Conservation (phyloP, 2,888 invertebrate genomes). For the Tenthredo mesomela region DNA sequence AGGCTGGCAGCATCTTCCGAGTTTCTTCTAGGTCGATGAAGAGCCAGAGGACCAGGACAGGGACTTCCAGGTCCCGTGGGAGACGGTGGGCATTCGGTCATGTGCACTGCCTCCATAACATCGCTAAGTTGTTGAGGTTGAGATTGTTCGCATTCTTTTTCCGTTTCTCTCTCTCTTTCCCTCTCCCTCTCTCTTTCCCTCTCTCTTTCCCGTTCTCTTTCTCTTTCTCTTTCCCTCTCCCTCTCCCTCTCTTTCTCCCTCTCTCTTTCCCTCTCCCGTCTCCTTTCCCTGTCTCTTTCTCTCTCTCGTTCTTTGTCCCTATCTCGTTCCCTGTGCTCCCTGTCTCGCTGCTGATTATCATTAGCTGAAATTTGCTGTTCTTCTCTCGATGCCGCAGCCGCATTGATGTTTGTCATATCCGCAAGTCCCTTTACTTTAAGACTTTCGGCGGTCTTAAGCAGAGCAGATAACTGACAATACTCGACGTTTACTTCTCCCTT, state of each 20-base stretch:
- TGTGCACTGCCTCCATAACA: conserved; percentile 70
- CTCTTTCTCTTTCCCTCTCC: conserved; percentile 55
- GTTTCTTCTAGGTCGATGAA: conserved; percentile 73
- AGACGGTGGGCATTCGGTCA: conserved; percentile 67
- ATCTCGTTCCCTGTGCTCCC: conserved; percentile 59
- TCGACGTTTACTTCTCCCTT: conserved; percentile 97
- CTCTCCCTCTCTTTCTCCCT: conserved; percentile 64
- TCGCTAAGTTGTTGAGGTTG: conserved; percentile 65
- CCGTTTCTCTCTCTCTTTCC: conserved; percentile 55
- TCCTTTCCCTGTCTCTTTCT: conserved; percentile 63
- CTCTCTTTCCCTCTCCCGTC: conserved; percentile 62
- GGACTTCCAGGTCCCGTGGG: conserved; percentile 71
- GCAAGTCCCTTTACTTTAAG: conserved; percentile 95
- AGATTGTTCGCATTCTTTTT: conserved; percentile 54
- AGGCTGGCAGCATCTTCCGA: conserved; percentile 73
- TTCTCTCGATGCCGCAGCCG: conserved; percentile 79
- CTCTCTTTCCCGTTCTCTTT: conserved; percentile 4
- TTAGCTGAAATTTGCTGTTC: conserved; percentile 62
- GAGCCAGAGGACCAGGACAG: conserved; percentile 76
- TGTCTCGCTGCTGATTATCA: conserved; percentile 56
- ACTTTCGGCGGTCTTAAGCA: conserved; percentile 95
- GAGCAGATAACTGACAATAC: conserved; percentile 94
- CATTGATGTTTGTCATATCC: conserved; percentile 93
- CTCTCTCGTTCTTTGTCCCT: conserved; percentile 62
- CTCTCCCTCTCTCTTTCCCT: conserved; percentile 39